Conservation (phyloP, 2,113 vertebrate genomes). For the Dascyllus trimaculatus region DNA sequence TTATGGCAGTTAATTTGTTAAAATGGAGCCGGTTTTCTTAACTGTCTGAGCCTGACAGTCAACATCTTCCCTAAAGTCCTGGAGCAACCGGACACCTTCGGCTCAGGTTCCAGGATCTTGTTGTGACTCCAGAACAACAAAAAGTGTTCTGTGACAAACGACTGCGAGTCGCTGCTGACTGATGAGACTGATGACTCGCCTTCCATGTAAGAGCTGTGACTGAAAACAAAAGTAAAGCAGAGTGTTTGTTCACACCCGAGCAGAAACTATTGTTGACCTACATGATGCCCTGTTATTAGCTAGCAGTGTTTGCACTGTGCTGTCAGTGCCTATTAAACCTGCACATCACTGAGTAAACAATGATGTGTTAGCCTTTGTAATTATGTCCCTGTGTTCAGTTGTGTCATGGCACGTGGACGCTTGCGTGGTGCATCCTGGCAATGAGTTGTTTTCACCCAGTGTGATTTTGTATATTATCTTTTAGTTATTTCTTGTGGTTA, state of each 20-base stretch:
- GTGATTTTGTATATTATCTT: too few species aligned
- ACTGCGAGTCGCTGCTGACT: not conserved
- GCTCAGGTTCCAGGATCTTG: conserved; percentile 33
- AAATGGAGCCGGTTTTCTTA: not conserved
- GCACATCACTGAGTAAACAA: conserved; percentile 45
- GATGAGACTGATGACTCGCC: too few species aligned
- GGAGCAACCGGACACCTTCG: not conserved
- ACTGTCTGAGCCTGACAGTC: not conserved
- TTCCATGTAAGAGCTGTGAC: not conserved
- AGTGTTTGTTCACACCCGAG: conserved; percentile 31
- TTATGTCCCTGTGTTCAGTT: conserved; percentile 15
- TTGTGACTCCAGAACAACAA: conserved; percentile 9
- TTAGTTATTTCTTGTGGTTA: too few species aligned
- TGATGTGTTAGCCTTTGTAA: conserved; percentile 11
- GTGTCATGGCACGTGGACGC: conserved; percentile 1
- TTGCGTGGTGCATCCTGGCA: too few species aligned
- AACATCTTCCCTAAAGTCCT: not conserved
- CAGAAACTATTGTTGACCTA: not conserved
- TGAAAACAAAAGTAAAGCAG: conserved; percentile 4
- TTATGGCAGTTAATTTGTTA: not conserved
- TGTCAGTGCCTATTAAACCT: conserved; percentile 24
- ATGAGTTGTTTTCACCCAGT: too few species aligned
- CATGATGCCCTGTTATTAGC: conserved; percentile 7
- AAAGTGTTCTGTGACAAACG: conserved; percentile 1
- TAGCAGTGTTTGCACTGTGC: conserved; percentile 38